Conservation (phyloP, 2,888 invertebrate genomes). For the Sarcophaga rosellei region DNA sequence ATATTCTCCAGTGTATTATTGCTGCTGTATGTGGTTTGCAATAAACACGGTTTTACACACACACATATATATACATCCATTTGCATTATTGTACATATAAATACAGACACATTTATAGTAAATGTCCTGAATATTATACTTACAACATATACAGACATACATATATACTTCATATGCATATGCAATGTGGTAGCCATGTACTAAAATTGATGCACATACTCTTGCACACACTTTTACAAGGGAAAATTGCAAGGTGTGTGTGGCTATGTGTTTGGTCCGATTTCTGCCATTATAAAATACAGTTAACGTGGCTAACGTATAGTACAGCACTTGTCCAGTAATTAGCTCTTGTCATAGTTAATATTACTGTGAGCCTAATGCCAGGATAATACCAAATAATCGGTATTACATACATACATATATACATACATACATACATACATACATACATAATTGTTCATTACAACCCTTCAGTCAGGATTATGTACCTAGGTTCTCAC, state of each 20-base stretch:
- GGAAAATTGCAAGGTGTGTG: no score
- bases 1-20: conserved; percentile 60
- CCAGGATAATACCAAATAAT: no score
- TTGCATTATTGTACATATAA: neutral
- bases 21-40: conserved; percentile 6
- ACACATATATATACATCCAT: neutral
- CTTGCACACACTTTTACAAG: no score
- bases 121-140: no score
- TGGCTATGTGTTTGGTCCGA: conserved; percentile 58
- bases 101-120: no score
- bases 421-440: no score
- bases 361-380: neutral
- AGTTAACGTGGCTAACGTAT: neutral
- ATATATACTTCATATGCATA: conserved; percentile 72
- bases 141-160: no score
- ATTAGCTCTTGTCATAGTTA: conserved; percentile 12
- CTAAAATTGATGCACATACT: conserved; percentile 74
- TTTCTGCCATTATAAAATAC: conserved; percentile 26
- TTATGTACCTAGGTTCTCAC: no score
- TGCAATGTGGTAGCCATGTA: conserved; percentile 65
- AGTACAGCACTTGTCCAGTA: conserved; percentile 2
- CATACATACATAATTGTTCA: no score
- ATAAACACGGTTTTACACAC: conserved; percentile 14
- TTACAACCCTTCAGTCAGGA: no score
- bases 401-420: no score